Percentiles rank a stretch among this genome's conserved stretches.
Evolutionary conservation across 2,888 invertebrate genomes (phyloP).

Genomic region (Eristalis tenax): DNA sequence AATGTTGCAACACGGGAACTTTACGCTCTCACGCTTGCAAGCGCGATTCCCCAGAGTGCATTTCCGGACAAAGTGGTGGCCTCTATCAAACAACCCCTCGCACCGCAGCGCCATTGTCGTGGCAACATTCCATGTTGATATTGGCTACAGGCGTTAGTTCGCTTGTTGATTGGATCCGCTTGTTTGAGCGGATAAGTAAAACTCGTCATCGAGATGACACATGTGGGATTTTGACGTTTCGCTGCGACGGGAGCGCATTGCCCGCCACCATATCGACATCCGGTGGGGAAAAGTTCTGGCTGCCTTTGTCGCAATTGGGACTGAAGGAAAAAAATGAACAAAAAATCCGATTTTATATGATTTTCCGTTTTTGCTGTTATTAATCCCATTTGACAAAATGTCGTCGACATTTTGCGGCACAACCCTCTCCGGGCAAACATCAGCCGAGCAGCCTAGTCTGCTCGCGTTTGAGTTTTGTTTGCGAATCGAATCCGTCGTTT

Average conservation of each 20-base stretch:
- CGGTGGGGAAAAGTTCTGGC: conserved; percentile 4
- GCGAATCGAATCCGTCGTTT: conserved; percentile 17
- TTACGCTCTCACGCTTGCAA: conserved; percentile 25
- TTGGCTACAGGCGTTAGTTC: conserved; percentile 56
- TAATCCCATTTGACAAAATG: conserved; percentile 66
- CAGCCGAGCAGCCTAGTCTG: neutral
- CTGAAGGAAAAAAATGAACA: neutral
- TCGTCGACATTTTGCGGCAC: conserved; percentile 36
- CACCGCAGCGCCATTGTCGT: neutral
- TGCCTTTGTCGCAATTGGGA: neutral
- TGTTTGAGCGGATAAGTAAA: conserved; percentile 64
- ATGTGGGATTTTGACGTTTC: conserved; percentile 56
- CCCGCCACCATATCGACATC: conserved; percentile 11
- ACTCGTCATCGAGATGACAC: conserved; percentile 64
- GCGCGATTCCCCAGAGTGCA: conserved; percentile 12
- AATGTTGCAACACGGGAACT: neutral
- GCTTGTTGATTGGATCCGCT: conserved; percentile 63
- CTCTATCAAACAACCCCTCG: neutral
- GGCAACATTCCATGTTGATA: conserved; percentile 6
- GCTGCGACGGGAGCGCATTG: conserved; percentile 11
- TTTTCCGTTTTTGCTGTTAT: conserved; percentile 41
- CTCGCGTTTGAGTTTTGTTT: conserved; percentile 6
- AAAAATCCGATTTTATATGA: conserved; percentile 37
- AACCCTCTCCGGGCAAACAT: neutral
- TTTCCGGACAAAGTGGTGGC: conserved; percentile 6